A percentile compares a stretch with the other conserved stretches of the same genome.
phyloP scores from a whole-genome alignment of 2,113 vertebrate species.

The Xyliphius kryptos region DNA sequence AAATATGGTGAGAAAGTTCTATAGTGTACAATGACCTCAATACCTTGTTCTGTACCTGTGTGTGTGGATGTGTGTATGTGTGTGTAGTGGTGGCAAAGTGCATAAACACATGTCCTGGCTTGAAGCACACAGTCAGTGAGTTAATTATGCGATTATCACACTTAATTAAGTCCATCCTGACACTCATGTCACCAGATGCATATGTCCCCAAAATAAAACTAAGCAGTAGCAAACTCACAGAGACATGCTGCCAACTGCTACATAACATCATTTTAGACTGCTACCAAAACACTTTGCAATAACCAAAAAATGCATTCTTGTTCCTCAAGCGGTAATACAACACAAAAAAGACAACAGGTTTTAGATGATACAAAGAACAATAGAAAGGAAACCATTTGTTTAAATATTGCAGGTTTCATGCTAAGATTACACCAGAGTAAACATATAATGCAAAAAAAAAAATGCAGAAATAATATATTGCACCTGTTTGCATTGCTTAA shows the following conservation, averaged over 20 bases:
- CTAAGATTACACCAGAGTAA: background rate
- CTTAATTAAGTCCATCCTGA: conserved; percentile 35
- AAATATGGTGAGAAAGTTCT: conserved; percentile 52
- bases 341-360: background rate
- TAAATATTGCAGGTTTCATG: background rate
- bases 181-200: conserved; percentile 26
- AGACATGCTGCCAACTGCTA: conserved; percentile 9
- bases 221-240: conserved; percentile 6
- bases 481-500: conserved; percentile 21
- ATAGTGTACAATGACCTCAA: conserved; percentile 62
- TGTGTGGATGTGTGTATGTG: background rate
- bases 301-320: background rate
- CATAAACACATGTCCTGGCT: conserved; percentile 13
- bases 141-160: conserved; percentile 39
- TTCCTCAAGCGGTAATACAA: background rate
- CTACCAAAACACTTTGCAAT: conserved; percentile 2
- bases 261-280: conserved; percentile 21
- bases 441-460: background rate
- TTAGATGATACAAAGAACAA: background rate
- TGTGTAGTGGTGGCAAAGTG: conserved; percentile 36
- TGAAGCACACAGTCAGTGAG: conserved; percentile 18
- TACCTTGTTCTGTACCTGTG: conserved; percentile 44
- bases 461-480: conserved; percentile 29
- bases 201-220: conserved; percentile 22
- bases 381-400: background rate